These are phyloP conservation scores for Cololabis saira DNA, from an alignment of 2,113 vertebrate species.

Conservation along the genomic window DNA sequence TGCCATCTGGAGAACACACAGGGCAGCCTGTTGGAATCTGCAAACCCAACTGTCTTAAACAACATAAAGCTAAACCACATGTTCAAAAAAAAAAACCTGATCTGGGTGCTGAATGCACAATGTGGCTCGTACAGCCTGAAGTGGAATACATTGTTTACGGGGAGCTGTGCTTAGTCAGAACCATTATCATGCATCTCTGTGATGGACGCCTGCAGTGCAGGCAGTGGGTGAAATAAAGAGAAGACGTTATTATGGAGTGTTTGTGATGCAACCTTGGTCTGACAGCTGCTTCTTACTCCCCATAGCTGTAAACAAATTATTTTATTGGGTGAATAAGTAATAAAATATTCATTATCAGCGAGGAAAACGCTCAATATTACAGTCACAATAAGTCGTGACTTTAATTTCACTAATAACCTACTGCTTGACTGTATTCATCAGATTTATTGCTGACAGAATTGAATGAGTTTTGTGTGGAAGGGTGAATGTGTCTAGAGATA, in stretches of 20 bases:
- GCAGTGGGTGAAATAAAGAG: conserved; percentile 1
- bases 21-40: conserved; percentile 42
- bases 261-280: not conserved
- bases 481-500: no score
- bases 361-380: conserved; percentile 9
- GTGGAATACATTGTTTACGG: conserved; percentile 39
- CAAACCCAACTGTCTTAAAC: conserved; percentile 47
- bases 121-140: conserved; percentile 35
- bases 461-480: no score
- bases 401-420: conserved; percentile 8
- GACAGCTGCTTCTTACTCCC: conserved; percentile 2
- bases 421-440: conserved; percentile 16
- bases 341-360: conserved; percentile 41
- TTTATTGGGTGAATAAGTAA: not conserved
- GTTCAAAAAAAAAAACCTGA: conserved; percentile 44
- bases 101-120: conserved; percentile 44
- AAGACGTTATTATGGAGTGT: conserved; percentile 1
- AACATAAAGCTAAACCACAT: conserved; percentile 53
- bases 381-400: conserved; percentile 16
- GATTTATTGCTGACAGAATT: conserved; percentile 30
- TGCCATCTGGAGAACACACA: conserved; percentile 65
- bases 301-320: conserved; percentile 7
- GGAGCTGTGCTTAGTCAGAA: conserved; percentile 40
- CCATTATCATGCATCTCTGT: conserved; percentile 26
- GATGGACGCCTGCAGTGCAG: conserved; percentile 21